These are phyloP conservation scores for Girardinus metallicus DNA, from an alignment of 2,797 vertebrate species.

Conservation along the genomic window DNA sequence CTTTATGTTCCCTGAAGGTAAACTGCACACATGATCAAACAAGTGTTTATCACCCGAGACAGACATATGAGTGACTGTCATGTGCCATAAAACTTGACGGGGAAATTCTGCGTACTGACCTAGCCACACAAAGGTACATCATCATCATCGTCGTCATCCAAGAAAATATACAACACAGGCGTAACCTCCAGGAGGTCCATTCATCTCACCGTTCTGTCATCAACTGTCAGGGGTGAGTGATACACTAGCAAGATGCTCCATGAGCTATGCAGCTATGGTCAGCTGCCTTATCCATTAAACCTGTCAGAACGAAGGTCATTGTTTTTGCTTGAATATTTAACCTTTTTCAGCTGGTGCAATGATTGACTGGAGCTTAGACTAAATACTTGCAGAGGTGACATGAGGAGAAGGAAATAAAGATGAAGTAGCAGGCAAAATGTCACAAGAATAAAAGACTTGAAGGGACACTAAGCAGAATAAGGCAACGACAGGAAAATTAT, in stretches of 20 bases:
- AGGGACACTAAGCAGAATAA: constrained; percentile 13
- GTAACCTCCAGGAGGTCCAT: constrained; percentile 35
- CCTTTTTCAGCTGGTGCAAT: constrained; percentile 33
- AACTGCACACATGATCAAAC: constrained; percentile 53
- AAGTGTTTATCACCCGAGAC: constrained; percentile 59
- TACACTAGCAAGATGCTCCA: constrained; percentile 21
- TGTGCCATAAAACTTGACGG: constrained; percentile 58
- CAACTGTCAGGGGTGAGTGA: constrained; percentile 40
- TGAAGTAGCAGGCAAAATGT: constrained; percentile 4
- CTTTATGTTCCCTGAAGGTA: constrained; percentile 57
- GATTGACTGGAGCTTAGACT: constrained; percentile 36
- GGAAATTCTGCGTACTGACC: constrained; percentile 37
- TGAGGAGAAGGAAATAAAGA: constrained; percentile 18
- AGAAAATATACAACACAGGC: constrained; percentile 19
- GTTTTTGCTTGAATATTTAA: constrained; percentile 46
- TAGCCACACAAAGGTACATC: constrained; percentile 27
- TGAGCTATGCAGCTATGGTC: constrained; percentile 31
- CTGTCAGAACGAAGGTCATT: constrained; percentile 29
- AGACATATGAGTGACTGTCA: constrained; percentile 48
- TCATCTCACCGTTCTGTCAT: constrained; percentile 41
- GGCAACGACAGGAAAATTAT: background rate
- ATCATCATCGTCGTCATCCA: background rate
- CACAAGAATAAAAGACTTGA: constrained; percentile 2
- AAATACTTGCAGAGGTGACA: constrained; percentile 1
- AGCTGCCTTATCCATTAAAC: constrained; percentile 38